Percentiles rank a stretch among this genome's conserved stretches.
phyloP scores from a whole-genome alignment of 2,113 vertebrate genomes.

The Ibidorhyncha struthersii region DNA sequence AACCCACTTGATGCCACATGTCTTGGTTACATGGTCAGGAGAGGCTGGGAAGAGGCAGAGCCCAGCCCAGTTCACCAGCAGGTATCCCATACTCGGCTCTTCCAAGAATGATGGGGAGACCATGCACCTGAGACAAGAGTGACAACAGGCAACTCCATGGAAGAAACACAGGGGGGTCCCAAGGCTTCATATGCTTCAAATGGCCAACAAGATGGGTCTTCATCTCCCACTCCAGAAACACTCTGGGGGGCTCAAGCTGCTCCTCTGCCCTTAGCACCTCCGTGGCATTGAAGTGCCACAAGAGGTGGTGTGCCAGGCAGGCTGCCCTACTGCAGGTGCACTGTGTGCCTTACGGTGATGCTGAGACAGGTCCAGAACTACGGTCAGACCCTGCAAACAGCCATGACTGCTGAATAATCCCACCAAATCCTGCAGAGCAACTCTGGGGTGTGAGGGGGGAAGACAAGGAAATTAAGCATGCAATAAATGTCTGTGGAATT shows the following conservation, averaged over 20 bases:
- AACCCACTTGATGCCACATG: background rate
- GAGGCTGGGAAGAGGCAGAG: background rate
- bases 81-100: background rate
- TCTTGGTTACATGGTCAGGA: background rate
- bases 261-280: background rate
- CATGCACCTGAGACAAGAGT: accelerated
- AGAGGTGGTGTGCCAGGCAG: background rate
- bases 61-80: background rate
- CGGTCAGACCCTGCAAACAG: background rate
- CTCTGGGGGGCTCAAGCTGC: accelerated
- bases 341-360: background rate
- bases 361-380: background rate
- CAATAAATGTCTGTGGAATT: slow-evolving; percentile 12
- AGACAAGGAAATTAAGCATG: background rate
- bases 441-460: accelerated
- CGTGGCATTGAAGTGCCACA: background rate
- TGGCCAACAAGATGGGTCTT: background rate
- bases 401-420: background rate
- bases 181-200: background rate
- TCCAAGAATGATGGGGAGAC: background rate
- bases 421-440: background rate
- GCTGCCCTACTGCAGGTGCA: background rate
- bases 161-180: background rate
- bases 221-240: background rate
- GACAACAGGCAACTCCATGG: background rate